A percentile compares a stretch with the other conserved stretches of the same genome.
Conservation (phyloP, 2,888 invertebrate genomes). For the Neoascia interrupta region DNA sequence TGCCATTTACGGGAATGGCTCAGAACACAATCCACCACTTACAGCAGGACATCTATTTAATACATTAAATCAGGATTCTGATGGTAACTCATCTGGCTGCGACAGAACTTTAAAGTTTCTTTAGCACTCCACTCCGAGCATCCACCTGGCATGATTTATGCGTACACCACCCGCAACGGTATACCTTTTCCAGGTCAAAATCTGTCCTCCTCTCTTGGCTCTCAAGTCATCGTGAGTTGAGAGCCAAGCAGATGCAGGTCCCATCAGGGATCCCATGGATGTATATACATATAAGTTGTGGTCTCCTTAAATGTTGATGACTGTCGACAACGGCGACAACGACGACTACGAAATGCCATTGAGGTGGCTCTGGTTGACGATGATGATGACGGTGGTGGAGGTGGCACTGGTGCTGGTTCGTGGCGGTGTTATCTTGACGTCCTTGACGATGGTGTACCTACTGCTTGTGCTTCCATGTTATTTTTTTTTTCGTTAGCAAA, state of each 20-base stretch:
- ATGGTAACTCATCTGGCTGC: slow-evolving; percentile 65
- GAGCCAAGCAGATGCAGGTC: slow-evolving; percentile 18
- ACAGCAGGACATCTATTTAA: slow-evolving; percentile 58
- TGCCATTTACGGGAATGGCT: slow-evolving; percentile 51
- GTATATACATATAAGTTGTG: slow-evolving; percentile 47
- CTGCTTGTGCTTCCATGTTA: slow-evolving; percentile 14
- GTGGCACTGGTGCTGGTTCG: slow-evolving; percentile 6
- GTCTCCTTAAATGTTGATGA: slow-evolving; percentile 64
- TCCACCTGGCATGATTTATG: slow-evolving; percentile 67
- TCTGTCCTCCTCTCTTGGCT: slow-evolving; percentile 50
- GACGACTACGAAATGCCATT: slow-evolving; percentile 50
- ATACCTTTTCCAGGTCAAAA: slow-evolving; percentile 63
- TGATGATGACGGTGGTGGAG: slow-evolving; percentile 26
- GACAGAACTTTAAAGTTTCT: slow-evolving; percentile 67
- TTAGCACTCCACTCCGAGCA: slow-evolving; percentile 43
- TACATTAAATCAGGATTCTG: slow-evolving; percentile 64
- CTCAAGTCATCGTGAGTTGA: slow-evolving; percentile 27
- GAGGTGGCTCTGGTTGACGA: slow-evolving; percentile 35
- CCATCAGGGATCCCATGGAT: slow-evolving; percentile 34
- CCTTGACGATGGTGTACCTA: slow-evolving; percentile 58
- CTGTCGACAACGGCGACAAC: slow-evolving; percentile 38
- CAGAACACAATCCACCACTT: slow-evolving; percentile 53
- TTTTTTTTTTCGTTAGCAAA: slow-evolving; percentile 16
- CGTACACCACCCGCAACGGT: slow-evolving; percentile 33
- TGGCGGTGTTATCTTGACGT: slow-evolving; percentile 53